Percentiles rank a stretch among this genome's conserved stretches.
These are phyloP conservation scores for Bathynomus jamesi DNA, from an alignment of 1,140 invertebrate genomes.

Conservation along the genomic window DNA sequence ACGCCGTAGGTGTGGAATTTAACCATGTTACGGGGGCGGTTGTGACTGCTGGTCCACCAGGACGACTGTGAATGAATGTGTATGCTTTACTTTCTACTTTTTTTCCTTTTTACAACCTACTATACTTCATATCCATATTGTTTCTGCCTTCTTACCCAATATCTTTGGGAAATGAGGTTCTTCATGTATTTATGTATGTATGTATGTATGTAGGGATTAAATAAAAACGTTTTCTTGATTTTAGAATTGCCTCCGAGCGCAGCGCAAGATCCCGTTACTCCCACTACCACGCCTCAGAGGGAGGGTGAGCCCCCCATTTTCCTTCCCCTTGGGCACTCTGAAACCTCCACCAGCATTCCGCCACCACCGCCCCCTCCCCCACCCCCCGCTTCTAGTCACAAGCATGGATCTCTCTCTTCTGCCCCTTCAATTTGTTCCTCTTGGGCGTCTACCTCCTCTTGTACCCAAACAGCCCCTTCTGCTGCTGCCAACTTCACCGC, in stretches of 20 bases:
- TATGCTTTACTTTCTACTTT: too few relatives aligned
- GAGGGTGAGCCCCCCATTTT: conserved; percentile 7
- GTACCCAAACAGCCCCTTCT: conserved; percentile 39
- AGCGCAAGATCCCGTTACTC: conserved; percentile 64
- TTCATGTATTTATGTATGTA: too few relatives aligned
- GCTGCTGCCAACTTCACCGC: conserved; percentile 27
- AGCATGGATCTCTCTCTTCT: conserved; percentile 9
- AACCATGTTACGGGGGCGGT: too few relatives aligned
- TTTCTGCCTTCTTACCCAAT: too few relatives aligned
- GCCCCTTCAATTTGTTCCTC: conserved; percentile 14
- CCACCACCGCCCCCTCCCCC: conserved; percentile 42
- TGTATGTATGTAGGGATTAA: too few relatives aligned
- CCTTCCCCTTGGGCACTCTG: conserved; percentile 37
- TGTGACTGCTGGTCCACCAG: too few relatives aligned
- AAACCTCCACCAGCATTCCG: conserved; percentile 42
- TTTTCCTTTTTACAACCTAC: too few relatives aligned
- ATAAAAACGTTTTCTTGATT: too few relatives aligned
- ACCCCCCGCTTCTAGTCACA: conserved; percentile 37
- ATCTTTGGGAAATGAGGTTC: too few relatives aligned
- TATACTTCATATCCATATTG: too few relatives aligned
- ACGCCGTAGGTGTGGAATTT: too few relatives aligned
- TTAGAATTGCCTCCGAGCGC: conserved; percentile 76
- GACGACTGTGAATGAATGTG: too few relatives aligned
- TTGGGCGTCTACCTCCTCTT: conserved; percentile 46
- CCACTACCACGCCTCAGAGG: conserved; percentile 47